Evolutionary conservation across 2,113 vertebrate genomes (phyloP), one percentile per base, ranked within the genome.

Genomic region (Galemys pyrenaicus): DNA sequence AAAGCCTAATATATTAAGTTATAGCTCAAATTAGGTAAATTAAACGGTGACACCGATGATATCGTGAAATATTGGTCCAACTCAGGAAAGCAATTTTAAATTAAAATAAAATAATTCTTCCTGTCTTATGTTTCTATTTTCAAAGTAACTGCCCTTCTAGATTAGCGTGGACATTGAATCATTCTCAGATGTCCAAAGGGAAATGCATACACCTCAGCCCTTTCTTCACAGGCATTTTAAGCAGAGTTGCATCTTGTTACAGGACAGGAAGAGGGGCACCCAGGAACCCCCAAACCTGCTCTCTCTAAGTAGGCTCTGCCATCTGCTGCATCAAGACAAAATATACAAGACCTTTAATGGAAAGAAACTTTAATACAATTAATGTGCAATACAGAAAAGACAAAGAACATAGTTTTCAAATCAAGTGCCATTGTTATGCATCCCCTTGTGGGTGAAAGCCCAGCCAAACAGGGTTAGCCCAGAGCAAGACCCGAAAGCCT

Each of bases 91-190:
- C 91, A 60, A 95, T 96, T 94, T 95, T 70, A 87, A 96, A 95
- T 92, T 60, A 96, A 95, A 96, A 91, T 88, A 92, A 94, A 94
- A 94, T 94, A 84, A 95, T 92, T 95, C n/a, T 71, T 19, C 73
- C 54, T 91, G 70, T 91, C 71, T 80, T 87, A 65, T 0, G 37
- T 62, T 95, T 91, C 19, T 28, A 54, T 87, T 92, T 92, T 87
- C 89, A 85, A 95, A 94, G 95, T 49, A 37, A 89, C 83, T 71
- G 41, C 41, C 93, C 75, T 95, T 84, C 73, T 16, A 71, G 67
- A 58, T 70, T 15, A 91, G 46, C 46, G 28, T 0, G 35, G 87
- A 78, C 9, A 6, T 41, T 6, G 62, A 54, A 67, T 82, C 64
- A 39, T 39, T 68, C 41, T 94, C 79, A 54, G 70, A 92, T 49